Conservation (phyloP, 2,113 vertebrate genomes). For the Paralichthys olivaceus region DNA sequence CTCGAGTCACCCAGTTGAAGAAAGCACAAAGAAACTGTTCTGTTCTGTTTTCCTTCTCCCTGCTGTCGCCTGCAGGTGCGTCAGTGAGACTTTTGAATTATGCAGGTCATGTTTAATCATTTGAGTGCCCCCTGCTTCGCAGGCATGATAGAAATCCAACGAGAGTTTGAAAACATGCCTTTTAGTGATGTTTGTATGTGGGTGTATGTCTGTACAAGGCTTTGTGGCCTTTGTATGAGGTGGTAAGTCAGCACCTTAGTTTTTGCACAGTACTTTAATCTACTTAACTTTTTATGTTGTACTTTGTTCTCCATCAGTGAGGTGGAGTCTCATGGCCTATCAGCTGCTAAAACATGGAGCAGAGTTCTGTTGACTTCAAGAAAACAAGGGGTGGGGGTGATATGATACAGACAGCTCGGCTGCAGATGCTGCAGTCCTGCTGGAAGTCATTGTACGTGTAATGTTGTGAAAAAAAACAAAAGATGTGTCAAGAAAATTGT, state of each 20-base stretch:
- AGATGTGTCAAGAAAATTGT: background rate
- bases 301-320: constrained; percentile 81
- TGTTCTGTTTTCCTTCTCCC: constrained; percentile 3
- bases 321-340: constrained; percentile 89
- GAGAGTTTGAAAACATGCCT: constrained; percentile 38
- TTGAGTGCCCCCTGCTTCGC: background rate
- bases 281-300: constrained; percentile 62
- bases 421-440: constrained; percentile 9
- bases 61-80: constrained; percentile 7
- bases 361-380: background rate
- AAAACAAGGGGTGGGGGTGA: background rate
- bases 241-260: constrained; percentile 72
- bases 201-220: constrained; percentile 8
- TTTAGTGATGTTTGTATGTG: constrained; percentile 20
- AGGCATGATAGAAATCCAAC: constrained; percentile 12
- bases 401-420: background rate
- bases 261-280: constrained; percentile 67
- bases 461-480: constrained; percentile 19
- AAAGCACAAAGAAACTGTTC: constrained; percentile 63
- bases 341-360: constrained; percentile 53
- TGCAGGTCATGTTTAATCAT: constrained; percentile 30
- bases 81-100: constrained; percentile 9
- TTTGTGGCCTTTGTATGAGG: constrained; percentile 60
- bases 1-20: constrained; percentile 29
- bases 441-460: constrained; percentile 25